Percentiles rank a stretch among this genome's conserved stretches.
phyloP scores from a whole-genome alignment of 2,888 invertebrate genomes.

The Diarsia brunnea region DNA sequence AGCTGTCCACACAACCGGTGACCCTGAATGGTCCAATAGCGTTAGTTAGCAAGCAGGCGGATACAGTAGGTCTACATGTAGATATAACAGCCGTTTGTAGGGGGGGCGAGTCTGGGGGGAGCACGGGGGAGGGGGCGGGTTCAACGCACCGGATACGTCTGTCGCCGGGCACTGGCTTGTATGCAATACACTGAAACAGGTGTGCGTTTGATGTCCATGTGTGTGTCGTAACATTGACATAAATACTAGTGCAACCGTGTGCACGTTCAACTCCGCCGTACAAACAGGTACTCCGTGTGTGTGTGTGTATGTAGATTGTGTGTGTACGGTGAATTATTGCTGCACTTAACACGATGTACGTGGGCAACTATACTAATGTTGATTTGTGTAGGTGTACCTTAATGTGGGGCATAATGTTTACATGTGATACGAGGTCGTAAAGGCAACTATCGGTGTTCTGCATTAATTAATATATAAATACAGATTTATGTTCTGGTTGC shows the following conservation, averaged over 20 bases:
- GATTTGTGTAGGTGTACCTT: constrained; percentile 79
- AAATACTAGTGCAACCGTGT: constrained; percentile 83
- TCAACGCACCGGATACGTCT: constrained; percentile 90
- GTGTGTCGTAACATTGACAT: constrained; percentile 89
- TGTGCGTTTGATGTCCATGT: constrained; percentile 76
- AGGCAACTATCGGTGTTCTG: constrained; percentile 69
- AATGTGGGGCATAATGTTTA: constrained; percentile 85
- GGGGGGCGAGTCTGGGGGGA: constrained; percentile 69
- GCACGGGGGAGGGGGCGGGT: constrained; percentile 78
- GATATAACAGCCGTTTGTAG: constrained; percentile 72
- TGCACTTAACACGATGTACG: constrained; percentile 79
- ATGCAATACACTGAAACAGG: constrained; percentile 81
- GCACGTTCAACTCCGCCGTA: constrained; percentile 67
- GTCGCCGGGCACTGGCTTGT: constrained; percentile 82
- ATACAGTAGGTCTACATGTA: constrained; percentile 73
- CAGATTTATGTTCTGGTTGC: constrained; percentile 70
- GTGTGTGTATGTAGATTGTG: constrained; percentile 67
- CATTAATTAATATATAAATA: constrained; percentile 76
- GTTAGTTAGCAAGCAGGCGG: constrained; percentile 77
- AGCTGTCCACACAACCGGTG: constrained; percentile 73
- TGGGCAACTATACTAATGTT: constrained; percentile 77
- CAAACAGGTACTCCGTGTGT: constrained; percentile 49
- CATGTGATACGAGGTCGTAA: constrained; percentile 82
- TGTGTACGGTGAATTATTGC: constrained; percentile 80
- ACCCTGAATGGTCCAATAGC: constrained; percentile 78